Evolutionary conservation across 2,797 vertebrate species (phyloP), one percentile per base, ranked within the genome.

Genomic region (Cichlasoma orientale): DNA sequence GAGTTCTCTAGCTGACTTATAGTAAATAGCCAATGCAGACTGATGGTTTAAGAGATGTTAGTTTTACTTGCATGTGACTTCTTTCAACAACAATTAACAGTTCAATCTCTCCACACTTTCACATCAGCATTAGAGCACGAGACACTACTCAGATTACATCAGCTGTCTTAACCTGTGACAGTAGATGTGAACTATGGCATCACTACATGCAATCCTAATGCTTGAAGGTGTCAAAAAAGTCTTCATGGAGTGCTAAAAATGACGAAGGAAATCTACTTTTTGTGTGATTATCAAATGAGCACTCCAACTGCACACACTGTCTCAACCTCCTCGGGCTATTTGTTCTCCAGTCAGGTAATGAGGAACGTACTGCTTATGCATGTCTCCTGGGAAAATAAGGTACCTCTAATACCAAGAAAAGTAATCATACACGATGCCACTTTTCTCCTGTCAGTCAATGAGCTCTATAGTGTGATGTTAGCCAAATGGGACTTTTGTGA

Each of bases 321-420:
- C 75, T 50, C 31, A 74, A 79, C 57, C 63, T 73, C 79, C 69
- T 78, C 25, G 1, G 68, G 76, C 69, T 16, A 78, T 83, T 90
- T 87, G 77, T 87, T 89, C 89, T 80, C 55, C 50, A 78, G 74
- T 78, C 80, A 84, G 89, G 82, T 77, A 86, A 83, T 56, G 70
- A 83, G 66, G 77, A 77, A 47, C 75, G 59, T 56, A 52, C 33
- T 74, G 72, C 56, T 77, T 57, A 61, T 55, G 63, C 31, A 58
- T 3, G 75, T 82, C 70, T 75, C 23, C 47, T 31, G 55, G 59
- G 82, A 9, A 16, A 29, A 44, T 78, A 27, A 72, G 53, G 5
- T n/a, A 58, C 68, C 23, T 79, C 50, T n/a, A 52, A 82, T 91
- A 81, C 72, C 29, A 72, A 72, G 50, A 72, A 55, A 86, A 69